A percentile compares a stretch with the other conserved stretches of the same genome.
Evolutionary conservation across 1,140 invertebrate genomes (phyloP).

Genomic region (Calosoma granatense): DNA sequence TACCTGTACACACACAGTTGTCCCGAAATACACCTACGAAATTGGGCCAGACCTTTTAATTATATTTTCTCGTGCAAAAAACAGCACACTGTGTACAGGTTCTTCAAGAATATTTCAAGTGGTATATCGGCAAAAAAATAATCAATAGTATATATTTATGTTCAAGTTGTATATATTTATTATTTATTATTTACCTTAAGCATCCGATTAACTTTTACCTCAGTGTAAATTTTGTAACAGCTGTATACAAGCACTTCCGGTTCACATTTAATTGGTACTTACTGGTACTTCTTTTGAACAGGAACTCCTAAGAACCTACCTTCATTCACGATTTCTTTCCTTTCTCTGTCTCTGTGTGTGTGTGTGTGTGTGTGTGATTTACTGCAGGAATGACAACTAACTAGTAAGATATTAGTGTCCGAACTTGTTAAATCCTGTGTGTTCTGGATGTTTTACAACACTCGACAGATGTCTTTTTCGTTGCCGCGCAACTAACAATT

Average conservation of each 20-base stretch:
- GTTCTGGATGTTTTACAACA: background rate
- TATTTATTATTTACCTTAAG: too few relatives aligned
- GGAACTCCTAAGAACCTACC: background rate
- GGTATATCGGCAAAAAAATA: too few relatives aligned
- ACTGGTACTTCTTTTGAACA: too few relatives aligned
- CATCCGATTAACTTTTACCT: too few relatives aligned
- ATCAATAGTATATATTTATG: too few relatives aligned
- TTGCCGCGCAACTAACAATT: background rate
- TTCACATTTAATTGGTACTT: background rate
- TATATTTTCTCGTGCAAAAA: too few relatives aligned
- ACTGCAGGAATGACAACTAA: constrained; percentile 1
- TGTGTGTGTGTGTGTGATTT: background rate
- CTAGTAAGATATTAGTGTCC: background rate
- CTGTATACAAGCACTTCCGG: background rate
- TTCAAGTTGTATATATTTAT: too few relatives aligned
- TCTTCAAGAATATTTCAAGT: too few relatives aligned
- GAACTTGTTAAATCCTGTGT: too few relatives aligned
- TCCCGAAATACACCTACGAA: background rate
- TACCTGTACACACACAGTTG: background rate
- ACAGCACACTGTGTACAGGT: too few relatives aligned
- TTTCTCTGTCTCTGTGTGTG: background rate
- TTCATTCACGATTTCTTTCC: background rate
- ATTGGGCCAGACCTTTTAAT: too few relatives aligned
- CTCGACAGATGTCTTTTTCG: constrained; percentile 1
- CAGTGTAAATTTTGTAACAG: too few relatives aligned